Base-by-base conservation (phyloP, 2,797 vertebrate species). In the Nannoperca australis region DNA sequence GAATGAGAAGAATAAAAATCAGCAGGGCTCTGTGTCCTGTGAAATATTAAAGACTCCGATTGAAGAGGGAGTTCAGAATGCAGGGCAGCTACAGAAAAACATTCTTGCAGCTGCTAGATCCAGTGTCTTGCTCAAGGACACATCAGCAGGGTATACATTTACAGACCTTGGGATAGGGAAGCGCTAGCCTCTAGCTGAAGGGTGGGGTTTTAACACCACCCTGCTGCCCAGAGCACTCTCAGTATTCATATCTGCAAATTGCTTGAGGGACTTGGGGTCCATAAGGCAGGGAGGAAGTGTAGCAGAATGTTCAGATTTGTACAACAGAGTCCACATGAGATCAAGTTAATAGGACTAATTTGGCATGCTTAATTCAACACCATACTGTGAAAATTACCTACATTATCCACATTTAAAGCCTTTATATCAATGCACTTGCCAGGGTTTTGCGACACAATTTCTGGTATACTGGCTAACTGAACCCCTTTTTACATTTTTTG, bases 181-280 rank as follows among this genome's bases (percentile, higher is more conserved):
- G 1, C 38, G 24, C 14, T 12, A 53, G 24, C 14, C 18, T 20
- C 10, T 9, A 18, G 54, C 4, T 67, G 32, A 69, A 22, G 42
- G 12, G 18, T 0, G 3, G 53, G 15, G 17, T 40, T 82, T 55
- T 22, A 62, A 55, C 40, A 70, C 36, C 24, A 47, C 34, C 24
- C 13, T 14, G 58, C 34, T 79, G 68, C 78, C 53, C 79, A 45
- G 51, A 70, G 66, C 76, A 67, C 49, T 44, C 61, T 83, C 44
- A 61, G 53, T 66, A 77, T 81, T 76, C 78, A 75, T 81, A 77
- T 80, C 64, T 80, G 68, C 40, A 88, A 83, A 90, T 85, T 87
- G 63, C 86, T 87, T 86, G 10, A 73, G 84, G 83, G 90, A 85
- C 27, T 76, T 64, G 5, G 36, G 56, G 64, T 74, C 67, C 47